Evolutionary conservation across 2,113 vertebrate genomes (phyloP).

Genomic region (Ivindomyrus marchei): DNA sequence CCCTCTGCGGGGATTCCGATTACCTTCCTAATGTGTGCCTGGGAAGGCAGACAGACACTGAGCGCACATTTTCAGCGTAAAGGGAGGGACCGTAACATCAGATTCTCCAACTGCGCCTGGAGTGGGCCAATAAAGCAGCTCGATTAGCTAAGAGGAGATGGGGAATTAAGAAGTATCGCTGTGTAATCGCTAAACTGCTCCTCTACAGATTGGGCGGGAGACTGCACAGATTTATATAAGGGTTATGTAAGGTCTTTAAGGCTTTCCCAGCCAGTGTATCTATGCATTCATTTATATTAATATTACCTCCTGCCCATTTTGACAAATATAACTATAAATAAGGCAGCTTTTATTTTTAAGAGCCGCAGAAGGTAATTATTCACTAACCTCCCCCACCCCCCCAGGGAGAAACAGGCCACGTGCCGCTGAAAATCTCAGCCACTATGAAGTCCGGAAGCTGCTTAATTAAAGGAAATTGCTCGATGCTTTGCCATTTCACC

Average conservation of each 20-base stretch:
- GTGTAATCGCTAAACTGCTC: background rate
- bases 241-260: background rate
- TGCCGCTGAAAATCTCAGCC: background rate
- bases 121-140: background rate
- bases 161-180: background rate
- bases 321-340: background rate
- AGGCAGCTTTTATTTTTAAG: background rate
- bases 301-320: background rate
- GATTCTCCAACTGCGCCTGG: constrained; percentile 13
- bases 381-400: background rate
- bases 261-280: background rate
- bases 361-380: background rate
- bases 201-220: background rate
- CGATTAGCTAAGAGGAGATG: background rate
- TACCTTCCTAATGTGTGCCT: constrained; percentile 51
- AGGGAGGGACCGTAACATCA: constrained; percentile 8
- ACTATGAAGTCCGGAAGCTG: background rate
- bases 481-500: background rate
- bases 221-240: background rate
- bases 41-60: constrained; percentile 51
- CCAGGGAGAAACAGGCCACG: background rate
- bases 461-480: constrained; percentile 11
- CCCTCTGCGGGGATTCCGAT: constrained; percentile 43
- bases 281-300: background rate
- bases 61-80: constrained; percentile 56